Evolutionary conservation across 2,113 vertebrate genomes (phyloP).

Genomic region (Naja naja): DNA sequence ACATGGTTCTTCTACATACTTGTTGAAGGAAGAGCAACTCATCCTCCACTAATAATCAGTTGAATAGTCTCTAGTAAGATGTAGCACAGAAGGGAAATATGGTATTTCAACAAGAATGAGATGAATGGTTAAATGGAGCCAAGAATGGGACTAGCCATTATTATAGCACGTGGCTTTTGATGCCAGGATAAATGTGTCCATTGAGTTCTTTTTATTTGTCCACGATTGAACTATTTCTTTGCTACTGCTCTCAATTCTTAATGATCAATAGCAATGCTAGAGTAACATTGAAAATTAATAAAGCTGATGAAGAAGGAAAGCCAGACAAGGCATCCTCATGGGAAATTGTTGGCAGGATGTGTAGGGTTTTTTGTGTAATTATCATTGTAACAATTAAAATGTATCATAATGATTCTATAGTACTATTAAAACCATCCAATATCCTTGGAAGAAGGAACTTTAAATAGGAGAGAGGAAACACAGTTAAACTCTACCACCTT

Average conservation of each 20-base stretch:
- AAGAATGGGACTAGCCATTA: rapidly evolving
- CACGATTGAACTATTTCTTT: rapidly evolving
- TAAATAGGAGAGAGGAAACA: neutral
- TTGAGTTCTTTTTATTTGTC: neutral
- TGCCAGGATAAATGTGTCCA: rapidly evolving
- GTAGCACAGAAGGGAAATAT: rapidly evolving
- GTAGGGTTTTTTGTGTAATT: neutral
- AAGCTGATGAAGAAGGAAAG: neutral
- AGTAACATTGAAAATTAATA: neutral
- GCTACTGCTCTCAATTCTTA: rapidly evolving
- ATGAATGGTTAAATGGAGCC: neutral
- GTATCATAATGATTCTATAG: neutral
- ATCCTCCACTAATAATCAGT: neutral
- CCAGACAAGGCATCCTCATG: neutral
- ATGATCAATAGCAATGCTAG: neutral
- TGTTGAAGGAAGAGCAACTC: neutral
- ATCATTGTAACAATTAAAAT: rapidly evolving
- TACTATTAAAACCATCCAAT: neutral
- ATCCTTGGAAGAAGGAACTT: neutral
- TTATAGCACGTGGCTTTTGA: rapidly evolving
- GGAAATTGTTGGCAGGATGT: rapidly evolving
- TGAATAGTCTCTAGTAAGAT: neutral
- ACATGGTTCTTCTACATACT: neutral
- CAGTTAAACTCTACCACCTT: neutral
- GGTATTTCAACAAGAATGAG: rapidly evolving